Evolutionary conservation across 1,140 invertebrate species (phyloP).

Genomic region (Papilio helenus): DNA sequence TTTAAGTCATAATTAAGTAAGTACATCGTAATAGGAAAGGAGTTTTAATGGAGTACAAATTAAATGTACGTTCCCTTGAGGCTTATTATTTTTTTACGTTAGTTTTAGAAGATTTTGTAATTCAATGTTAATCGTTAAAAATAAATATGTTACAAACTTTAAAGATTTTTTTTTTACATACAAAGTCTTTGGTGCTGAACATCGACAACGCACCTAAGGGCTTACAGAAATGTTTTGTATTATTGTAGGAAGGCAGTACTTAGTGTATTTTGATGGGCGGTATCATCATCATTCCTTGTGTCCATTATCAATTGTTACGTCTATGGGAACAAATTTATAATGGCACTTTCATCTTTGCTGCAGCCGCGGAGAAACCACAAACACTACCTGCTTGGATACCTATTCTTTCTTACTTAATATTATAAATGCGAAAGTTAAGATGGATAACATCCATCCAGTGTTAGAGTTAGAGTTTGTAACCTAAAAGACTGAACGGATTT

Average conservation of each 20-base stretch:
- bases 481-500: too few relatives aligned
- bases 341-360: conserved; percentile 15
- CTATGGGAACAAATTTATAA: conserved; percentile 25
- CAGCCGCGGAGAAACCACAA: conserved; percentile 1
- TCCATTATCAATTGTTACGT: conserved; percentile 24
- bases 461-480: too few relatives aligned
- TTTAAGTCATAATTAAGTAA: background rate
- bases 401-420: background rate
- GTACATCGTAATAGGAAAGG: background rate
- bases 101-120: background rate
- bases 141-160: background rate
- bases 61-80: background rate
- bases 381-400: background rate
- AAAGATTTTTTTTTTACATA: background rate
- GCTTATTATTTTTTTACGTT: conserved; percentile 1
- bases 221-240: background rate
- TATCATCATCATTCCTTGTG: conserved; percentile 20
- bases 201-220: background rate
- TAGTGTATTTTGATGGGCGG: conserved; percentile 8
- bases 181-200: background rate
- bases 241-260: background rate
- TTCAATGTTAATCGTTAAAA: conserved; percentile 9
- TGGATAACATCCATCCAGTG: too few relatives aligned
- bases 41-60: conserved; percentile 33
- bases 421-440: background rate